Evolutionary conservation across 2,113 vertebrate genomes (phyloP), one percentile per base, ranked within the genome.

Genomic region (Ailuropoda melanoleuca): DNA sequence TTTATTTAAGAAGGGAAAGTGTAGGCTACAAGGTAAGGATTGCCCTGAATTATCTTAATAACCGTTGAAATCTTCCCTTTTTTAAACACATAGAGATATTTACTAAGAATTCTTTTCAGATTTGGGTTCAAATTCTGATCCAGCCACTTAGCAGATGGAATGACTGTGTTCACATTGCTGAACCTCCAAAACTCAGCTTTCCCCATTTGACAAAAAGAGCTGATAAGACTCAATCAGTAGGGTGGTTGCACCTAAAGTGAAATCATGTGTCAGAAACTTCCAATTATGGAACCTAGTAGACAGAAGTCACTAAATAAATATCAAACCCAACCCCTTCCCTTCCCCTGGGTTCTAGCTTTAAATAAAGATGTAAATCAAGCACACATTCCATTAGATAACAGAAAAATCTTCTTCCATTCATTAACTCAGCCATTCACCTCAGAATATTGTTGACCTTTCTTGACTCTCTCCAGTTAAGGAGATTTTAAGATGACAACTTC

Each of bases 181-280:
- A 95, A 70, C 26, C 21, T 95, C 43, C 31, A 74, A 96, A 97
- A 70, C 15, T 46, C 37, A 78, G n/a, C n/a, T 85, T 75, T 94
- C 62, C 37, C 4, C 56, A 62, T 83, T 90, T 90, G 64, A 90
- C 21, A 46, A 90, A 91, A 90, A 19, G 10, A 10, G 43, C 31
- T 18, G 3, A 91, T 17, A 68, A 23, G 31, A 72, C 11, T 10
- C 48, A 75, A 78, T 21, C 23, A 68, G 3, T 46, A 60, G 23
- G n/a, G 50, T 34, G 18, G n/a, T 37, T 55, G 37, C 6, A 64
- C 24, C 75, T 43, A 29, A 46, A 62, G 53, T 77, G 17, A 88
- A 93, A 85, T 62, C 70, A 77, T 48, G 10, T 48, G 53, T 89
- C 88, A 39, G 21, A 85, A 96, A 58, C 58, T 81, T 83, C 34